These are phyloP conservation scores for Galaxias olidus DNA, from an alignment of 2,797 vertebrate species.

Conservation along the genomic window DNA sequence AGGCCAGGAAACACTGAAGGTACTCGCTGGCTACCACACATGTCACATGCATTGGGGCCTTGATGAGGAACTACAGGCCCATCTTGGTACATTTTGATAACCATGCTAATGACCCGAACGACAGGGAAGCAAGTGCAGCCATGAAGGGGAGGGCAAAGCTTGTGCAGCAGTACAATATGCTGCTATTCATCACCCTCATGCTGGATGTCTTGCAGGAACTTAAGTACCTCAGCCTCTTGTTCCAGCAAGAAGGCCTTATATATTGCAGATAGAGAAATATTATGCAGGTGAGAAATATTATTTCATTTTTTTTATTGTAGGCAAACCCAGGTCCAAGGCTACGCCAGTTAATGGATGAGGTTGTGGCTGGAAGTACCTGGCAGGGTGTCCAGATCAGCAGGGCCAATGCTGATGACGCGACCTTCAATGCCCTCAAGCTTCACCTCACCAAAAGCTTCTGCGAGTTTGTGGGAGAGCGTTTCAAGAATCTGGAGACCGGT, in stretches of 20 bases:
- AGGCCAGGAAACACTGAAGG: conserved; percentile 14
- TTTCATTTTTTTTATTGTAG: neutral
- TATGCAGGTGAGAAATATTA: neutral
- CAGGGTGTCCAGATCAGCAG: neutral
- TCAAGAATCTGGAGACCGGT: conserved; percentile 1
- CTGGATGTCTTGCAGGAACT: no score
- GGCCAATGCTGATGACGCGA: conserved; percentile 1
- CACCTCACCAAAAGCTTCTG: conserved; percentile 4
- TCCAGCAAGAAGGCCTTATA: neutral
- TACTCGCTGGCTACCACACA: conserved; percentile 23
- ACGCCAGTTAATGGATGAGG: conserved; percentile 12
- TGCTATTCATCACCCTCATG: neutral
- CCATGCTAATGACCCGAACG: neutral
- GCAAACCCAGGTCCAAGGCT: conserved; percentile 15
- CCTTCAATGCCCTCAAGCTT: conserved; percentile 1
- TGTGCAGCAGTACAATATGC: neutral
- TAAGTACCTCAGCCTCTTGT: neutral
- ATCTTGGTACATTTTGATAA: conserved; percentile 10
- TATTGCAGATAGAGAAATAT: neutral
- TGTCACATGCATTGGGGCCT: neutral
- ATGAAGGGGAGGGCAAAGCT: neutral
- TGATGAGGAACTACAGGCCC: conserved; percentile 17
- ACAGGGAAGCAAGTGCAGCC: neutral
- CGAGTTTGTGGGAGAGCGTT: conserved; percentile 8
- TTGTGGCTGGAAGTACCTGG: conserved; percentile 5